Conservation (phyloP, 2,113 vertebrate species). For the Columba livia region DNA sequence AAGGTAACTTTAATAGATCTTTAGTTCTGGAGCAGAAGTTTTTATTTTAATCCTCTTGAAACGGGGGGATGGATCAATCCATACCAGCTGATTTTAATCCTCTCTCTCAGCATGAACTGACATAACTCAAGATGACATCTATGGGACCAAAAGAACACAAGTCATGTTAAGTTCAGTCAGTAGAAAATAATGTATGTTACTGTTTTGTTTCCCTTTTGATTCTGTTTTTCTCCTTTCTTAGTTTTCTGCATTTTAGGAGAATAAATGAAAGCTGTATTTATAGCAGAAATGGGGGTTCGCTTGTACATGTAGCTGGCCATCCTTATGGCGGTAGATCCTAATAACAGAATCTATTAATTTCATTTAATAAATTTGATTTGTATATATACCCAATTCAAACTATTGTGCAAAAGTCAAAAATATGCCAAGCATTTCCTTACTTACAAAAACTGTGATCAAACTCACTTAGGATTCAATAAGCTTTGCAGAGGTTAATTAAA, state of each 20-base stretch:
- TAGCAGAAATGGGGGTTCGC: rapidly evolving
- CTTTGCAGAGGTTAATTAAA: conserved; percentile 74
- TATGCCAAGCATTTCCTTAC: conserved; percentile 51
- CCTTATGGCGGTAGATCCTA: background rate
- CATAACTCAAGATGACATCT: conserved; percentile 6
- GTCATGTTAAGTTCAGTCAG: background rate
- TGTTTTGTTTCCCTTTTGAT: background rate
- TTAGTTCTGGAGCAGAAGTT: background rate
- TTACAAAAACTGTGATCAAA: conserved; percentile 67
- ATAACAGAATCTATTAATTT: background rate
- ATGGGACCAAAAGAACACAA: background rate
- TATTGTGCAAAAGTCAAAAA: conserved; percentile 28
- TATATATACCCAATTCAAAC: background rate
- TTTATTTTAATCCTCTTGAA: background rate
- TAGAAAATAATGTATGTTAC: background rate
- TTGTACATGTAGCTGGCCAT: background rate
- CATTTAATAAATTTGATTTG: background rate
- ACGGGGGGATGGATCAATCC: background rate
- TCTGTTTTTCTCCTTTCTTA: background rate
- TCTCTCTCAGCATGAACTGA: background rate
- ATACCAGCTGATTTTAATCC: background rate
- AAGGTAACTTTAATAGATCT: background rate
- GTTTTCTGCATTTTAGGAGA: background rate
- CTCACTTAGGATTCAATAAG: conserved; percentile 52
- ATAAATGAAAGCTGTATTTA: background rate